Evolutionary conservation across 1,140 invertebrate species (phyloP).

Genomic region (Lepidurus apus): DNA sequence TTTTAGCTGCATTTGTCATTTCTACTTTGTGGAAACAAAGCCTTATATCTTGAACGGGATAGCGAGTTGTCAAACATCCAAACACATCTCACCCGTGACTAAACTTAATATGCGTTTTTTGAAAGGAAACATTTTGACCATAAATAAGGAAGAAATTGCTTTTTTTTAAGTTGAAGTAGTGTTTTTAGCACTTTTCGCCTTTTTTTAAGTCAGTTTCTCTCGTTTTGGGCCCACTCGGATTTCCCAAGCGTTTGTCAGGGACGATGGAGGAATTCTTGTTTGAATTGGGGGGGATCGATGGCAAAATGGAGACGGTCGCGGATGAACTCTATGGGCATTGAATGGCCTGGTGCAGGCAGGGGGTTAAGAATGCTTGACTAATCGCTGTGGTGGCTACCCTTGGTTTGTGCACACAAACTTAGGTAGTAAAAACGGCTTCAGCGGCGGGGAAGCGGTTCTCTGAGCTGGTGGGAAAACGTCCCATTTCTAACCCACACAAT

Average conservation of each 20-base stretch:
- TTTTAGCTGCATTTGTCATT: too few species aligned
- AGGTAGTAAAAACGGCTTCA: not conserved
- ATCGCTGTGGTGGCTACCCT: slow-evolving; percentile 20
- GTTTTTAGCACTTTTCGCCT: not conserved
- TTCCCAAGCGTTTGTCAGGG: not conserved
- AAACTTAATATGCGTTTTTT: not conserved
- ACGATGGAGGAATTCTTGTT: not conserved
- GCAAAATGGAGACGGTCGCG: not conserved
- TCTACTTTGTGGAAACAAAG: too few species aligned
- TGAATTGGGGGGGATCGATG: not conserved
- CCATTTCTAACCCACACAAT: slow-evolving; percentile 8
- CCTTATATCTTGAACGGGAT: not conserved
- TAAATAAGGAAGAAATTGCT: not conserved
- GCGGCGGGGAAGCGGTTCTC: not conserved
- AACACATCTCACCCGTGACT: not conserved
- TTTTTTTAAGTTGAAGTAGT: not conserved
- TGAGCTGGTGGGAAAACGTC: not conserved
- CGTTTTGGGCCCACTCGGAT: not conserved
- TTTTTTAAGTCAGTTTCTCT: not conserved
- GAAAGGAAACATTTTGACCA: not conserved
- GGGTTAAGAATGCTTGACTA: slow-evolving; percentile 21
- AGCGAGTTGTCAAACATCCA: not conserved
- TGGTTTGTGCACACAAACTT: slow-evolving; percentile 21
- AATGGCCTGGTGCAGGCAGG: slow-evolving; percentile 16
- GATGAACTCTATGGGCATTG: slow-evolving; percentile 18